phyloP scores from a whole-genome alignment of 1,140 invertebrate genomes.

The Cydia pomonella region DNA sequence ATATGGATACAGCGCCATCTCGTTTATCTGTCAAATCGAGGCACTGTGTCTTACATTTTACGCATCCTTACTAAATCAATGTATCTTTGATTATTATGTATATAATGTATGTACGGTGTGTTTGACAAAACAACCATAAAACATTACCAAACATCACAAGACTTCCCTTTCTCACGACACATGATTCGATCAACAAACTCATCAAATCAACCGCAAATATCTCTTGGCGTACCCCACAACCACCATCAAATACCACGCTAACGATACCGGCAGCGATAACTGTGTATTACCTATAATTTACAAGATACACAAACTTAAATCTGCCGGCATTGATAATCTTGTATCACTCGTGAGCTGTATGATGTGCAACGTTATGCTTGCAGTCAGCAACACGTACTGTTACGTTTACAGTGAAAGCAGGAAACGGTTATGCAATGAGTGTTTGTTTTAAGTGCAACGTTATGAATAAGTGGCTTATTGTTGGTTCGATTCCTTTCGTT shows the following conservation, averaged over 20 bases:
- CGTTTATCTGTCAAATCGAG: no score
- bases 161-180: background rate
- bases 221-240: background rate
- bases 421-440: constrained; percentile 29
- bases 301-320: background rate
- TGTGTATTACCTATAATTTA: background rate
- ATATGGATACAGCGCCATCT: no score
- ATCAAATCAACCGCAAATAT: background rate
- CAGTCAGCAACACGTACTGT: background rate
- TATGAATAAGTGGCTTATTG: constrained; percentile 3
- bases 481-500: background rate
- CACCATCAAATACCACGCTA: constrained; percentile 7
- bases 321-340: background rate
- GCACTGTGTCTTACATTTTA: no score
- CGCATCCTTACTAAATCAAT: no score
- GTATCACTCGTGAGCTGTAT: background rate
- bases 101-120: no score
- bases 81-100: no score
- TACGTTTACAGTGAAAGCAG: constrained; percentile 14
- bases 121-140: no score
- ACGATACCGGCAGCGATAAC: background rate
- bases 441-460: constrained; percentile 1
- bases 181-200: background rate
- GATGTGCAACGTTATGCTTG: constrained; percentile 8
- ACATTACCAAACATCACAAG: background rate